These are phyloP conservation scores for Phainopepla nitens DNA, from an alignment of 2,113 vertebrate genomes.

Conservation along the genomic window DNA sequence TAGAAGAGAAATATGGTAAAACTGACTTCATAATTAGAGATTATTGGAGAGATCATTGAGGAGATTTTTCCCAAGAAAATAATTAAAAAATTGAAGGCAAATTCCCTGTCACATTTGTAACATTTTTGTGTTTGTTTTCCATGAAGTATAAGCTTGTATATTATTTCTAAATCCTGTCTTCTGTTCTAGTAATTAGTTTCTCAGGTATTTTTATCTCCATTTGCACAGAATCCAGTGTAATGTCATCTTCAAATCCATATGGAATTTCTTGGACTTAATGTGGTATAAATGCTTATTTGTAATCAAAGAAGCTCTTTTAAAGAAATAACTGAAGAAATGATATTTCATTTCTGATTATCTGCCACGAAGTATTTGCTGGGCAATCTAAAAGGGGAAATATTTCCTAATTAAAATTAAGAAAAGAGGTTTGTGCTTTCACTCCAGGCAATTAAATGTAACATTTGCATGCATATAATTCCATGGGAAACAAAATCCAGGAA, in stretches of 20 bases:
- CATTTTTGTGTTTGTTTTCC: neutral
- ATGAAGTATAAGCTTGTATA: neutral
- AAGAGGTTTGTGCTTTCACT: neutral
- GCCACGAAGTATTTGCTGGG: neutral
- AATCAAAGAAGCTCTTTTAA: neutral
- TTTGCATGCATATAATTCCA: slow-evolving; percentile 24
- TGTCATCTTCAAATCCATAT: neutral
- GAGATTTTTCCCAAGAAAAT: neutral
- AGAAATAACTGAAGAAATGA: neutral
- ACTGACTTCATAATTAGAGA: neutral
- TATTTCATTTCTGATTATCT: slow-evolving; percentile 25
- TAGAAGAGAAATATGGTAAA: neutral
- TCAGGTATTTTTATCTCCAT: neutral
- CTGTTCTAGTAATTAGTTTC: neutral
- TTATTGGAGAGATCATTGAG: neutral
- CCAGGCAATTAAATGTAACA: slow-evolving; percentile 40
- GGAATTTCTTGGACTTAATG: neutral
- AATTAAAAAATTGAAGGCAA: neutral
- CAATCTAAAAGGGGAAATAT: slow-evolving; percentile 32
- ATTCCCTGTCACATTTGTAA: neutral
- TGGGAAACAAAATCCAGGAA: slow-evolving; percentile 31
- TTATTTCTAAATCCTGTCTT: neutral
- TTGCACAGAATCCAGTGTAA: neutral
- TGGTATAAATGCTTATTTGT: neutral
- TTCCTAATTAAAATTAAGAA: slow-evolving; percentile 41